These are phyloP conservation scores for Nephrotoma guestfalica DNA, from an alignment of 2,888 invertebrate species.

Conservation along the genomic window DNA sequence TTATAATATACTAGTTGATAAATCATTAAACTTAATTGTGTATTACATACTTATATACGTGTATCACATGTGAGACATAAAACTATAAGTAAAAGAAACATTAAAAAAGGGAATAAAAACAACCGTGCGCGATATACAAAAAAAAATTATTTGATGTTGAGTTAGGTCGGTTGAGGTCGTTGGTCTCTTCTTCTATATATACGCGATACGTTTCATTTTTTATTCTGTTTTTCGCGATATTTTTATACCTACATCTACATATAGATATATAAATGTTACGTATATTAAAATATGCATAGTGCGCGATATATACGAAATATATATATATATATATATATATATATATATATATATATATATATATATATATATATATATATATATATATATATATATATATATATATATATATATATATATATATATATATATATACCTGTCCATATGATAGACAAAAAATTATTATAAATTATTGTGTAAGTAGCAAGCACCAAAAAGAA, in stretches of 20 bases:
- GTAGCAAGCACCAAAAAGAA: neutral
- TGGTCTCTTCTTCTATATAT: conserved; percentile 9
- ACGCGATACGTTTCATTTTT: neutral
- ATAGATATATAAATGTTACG: neutral
- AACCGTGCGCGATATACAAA: neutral
- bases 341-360: neutral
- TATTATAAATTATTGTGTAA: neutral
- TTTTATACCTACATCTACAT: neutral
- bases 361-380: neutral
- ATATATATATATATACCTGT: neutral
- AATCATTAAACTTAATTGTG: neutral
- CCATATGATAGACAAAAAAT: neutral
- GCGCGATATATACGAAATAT: neutral
- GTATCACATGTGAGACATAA: neutral
- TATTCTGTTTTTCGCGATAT: conserved; percentile 2
- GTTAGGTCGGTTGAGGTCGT: conserved; percentile 16
- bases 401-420: neutral
- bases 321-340: neutral
- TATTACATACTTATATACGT: neutral
- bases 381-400: neutral
- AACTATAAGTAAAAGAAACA: neutral
- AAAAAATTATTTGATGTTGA: conserved; percentile 10
- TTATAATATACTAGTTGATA: neutral
- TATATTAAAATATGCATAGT: neutral
- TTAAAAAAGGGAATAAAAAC: neutral